Percentiles rank a stretch among this genome's conserved stretches.
Evolutionary conservation across 2,113 vertebrate species (phyloP).

Genomic region (Symphodus melops): DNA sequence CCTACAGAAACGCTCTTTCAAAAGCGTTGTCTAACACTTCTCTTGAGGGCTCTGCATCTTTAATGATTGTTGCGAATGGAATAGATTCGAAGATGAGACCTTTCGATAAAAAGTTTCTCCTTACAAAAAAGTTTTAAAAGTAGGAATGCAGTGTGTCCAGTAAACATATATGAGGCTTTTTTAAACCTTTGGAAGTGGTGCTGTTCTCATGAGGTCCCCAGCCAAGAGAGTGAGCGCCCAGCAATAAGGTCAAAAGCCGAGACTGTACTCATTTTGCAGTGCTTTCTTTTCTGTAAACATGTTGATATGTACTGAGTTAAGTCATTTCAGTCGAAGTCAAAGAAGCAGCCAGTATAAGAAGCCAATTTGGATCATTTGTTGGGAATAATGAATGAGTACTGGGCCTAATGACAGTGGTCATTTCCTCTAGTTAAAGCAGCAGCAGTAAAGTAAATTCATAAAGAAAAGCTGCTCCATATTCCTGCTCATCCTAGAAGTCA

Average conservation of each 20-base stretch:
- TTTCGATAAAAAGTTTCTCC: slow-evolving; percentile 73
- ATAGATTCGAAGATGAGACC: slow-evolving; percentile 54
- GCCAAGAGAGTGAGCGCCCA: slow-evolving; percentile 56
- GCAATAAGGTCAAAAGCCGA: slow-evolving; percentile 61
- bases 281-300: slow-evolving; percentile 79
- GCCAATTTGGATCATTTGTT: slow-evolving; percentile 43
- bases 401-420: slow-evolving; percentile 38
- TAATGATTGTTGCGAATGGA: slow-evolving; percentile 48
- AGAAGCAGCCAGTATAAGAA: slow-evolving; percentile 57
- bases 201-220: slow-evolving; percentile 41
- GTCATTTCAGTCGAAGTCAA: slow-evolving; percentile 51
- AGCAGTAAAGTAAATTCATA: slow-evolving; percentile 46
- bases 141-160: slow-evolving; percentile 77
- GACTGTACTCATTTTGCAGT: slow-evolving; percentile 63
- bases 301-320: slow-evolving; percentile 72
- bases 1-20: slow-evolving; percentile 52
- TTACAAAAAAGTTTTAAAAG: slow-evolving; percentile 70
- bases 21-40: slow-evolving; percentile 49
- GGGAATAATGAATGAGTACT: slow-evolving; percentile 32
- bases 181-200: slow-evolving; percentile 50
- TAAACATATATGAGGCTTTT: slow-evolving; percentile 75
- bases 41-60: slow-evolving; percentile 50
- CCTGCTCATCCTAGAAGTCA: slow-evolving; percentile 53
- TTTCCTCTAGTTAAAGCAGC: slow-evolving; percentile 45
- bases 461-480: slow-evolving; percentile 29